Conservation (phyloP, 2,888 invertebrate genomes). For the Byasa hedistus region DNA sequence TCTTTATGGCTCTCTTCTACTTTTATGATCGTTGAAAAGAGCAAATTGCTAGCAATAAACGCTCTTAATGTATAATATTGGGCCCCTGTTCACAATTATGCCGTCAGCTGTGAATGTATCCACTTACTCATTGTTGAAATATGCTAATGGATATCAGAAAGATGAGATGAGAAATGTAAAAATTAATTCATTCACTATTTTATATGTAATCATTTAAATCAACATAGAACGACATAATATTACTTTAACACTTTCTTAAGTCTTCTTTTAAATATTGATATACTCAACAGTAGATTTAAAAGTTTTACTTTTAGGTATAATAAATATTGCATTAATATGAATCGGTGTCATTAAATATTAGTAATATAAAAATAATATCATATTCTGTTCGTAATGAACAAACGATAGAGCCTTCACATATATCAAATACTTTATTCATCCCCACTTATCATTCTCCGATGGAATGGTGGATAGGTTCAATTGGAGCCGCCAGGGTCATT, state of each 20-base stretch:
- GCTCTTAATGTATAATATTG: constrained; percentile 15
- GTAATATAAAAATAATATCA: not conserved
- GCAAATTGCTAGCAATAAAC: constrained; percentile 24
- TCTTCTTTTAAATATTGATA: no score
- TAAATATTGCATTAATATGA: not conserved
- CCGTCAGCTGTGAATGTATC: constrained; percentile 13
- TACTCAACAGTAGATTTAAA: no score
- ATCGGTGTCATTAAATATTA: not conserved
- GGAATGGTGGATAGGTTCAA: not conserved
- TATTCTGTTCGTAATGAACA: no score
- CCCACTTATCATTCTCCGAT: constrained; percentile 3
- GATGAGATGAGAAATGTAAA: no score
- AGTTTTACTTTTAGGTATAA: no score
- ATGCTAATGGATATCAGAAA: constrained; percentile 3
- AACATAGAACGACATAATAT: no score
- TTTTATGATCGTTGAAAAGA: constrained; percentile 27
- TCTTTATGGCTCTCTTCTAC: constrained; percentile 18
- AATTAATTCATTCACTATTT: no score
- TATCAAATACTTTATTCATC: constrained; percentile 2
- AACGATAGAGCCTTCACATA: not conserved
- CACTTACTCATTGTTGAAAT: constrained; percentile 5
- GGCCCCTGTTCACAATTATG: constrained; percentile 15
- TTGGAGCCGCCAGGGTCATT: constrained; percentile 5
- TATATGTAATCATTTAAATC: no score
- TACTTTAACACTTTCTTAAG: no score